Evolutionary conservation across 2,113 vertebrate genomes (phyloP), one percentile per base, ranked within the genome.

Genomic region (Rhynchomys soricoides): DNA sequence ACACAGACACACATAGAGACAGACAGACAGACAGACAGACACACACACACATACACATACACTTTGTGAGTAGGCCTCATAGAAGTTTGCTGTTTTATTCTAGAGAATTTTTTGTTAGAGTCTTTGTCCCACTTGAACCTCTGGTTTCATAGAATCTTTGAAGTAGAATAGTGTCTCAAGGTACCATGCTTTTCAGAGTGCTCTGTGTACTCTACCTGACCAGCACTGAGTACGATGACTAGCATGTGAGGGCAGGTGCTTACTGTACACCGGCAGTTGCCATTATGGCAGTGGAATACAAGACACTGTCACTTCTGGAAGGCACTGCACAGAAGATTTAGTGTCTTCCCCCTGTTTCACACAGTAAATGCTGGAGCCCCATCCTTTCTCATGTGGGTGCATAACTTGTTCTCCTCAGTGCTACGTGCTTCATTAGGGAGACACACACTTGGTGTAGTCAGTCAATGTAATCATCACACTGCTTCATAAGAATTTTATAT

Each of bases 271-370:
- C 59, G 17, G 59, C 73, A 19, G 17, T 81, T 85, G 34, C 31
- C 40, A 52, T 43, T 59, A 8, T 77, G 66, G 31, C 37, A 82
- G 5, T 12, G 45, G 83, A 66, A 40, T 13, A 82, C 85, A 59
- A 37, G 64, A 22, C 57, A 74, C 78, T 92, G 59, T 95, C 79
- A 88, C 29, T 88, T n/a, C 12, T 86, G 24, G 75, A 90, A 91
- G 94, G 59, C 37, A 90, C 79, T 77, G 68, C 3, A 92, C 34
- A 78, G 68, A 78, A 50, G 6, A 24, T 59, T 70, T 90, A 89
- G n/a, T 73, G 4, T 43, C 64, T 17, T 6, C 26, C 22, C 59
- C 15, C 4, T 40, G 8, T 75, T 91, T 94, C 87, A 62, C 40
- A 85, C 45, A 62, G 5, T 78, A 26, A 26, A 75, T 66, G 86